Conservation (phyloP, 2,888 invertebrate genomes). For the Agrotis ipsilon region DNA sequence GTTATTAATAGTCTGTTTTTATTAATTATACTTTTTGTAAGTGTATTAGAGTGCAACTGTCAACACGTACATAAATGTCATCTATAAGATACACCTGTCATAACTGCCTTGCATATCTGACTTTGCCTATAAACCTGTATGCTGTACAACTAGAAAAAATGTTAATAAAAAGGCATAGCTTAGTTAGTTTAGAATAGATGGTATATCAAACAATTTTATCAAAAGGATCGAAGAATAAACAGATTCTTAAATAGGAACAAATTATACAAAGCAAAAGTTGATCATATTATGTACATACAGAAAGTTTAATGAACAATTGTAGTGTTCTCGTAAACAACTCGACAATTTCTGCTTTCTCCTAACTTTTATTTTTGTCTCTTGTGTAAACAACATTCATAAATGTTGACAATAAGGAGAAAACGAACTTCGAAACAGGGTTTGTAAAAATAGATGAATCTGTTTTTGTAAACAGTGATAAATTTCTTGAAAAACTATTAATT, state of each 20-base stretch:
- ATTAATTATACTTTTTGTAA: slow-evolving; percentile 14
- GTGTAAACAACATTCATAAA: slow-evolving; percentile 31
- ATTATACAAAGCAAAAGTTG: slow-evolving; percentile 13
- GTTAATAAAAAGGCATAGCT: background rate
- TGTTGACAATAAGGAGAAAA: slow-evolving; percentile 16
- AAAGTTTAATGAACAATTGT: slow-evolving; percentile 20
- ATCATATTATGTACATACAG: background rate
- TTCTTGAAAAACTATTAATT: background rate
- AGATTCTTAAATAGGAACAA: background rate
- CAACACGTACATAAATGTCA: slow-evolving; percentile 11
- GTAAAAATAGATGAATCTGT: slow-evolving; percentile 11
- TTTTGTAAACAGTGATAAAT: background rate
- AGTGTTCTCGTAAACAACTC: slow-evolving; percentile 23
- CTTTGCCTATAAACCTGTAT: slow-evolving; percentile 8
- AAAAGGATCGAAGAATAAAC: background rate
- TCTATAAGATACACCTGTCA: slow-evolving; percentile 29
- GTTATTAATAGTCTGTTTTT: slow-evolving; percentile 5
- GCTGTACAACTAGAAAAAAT: background rate
- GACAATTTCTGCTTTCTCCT: slow-evolving; percentile 23
- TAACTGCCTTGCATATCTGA: slow-evolving; percentile 2
- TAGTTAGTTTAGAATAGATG: background rate
- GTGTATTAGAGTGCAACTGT: slow-evolving; percentile 15
- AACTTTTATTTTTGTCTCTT: slow-evolving; percentile 30
- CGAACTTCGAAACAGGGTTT: slow-evolving; percentile 1
- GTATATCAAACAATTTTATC: background rate